Evolutionary conservation across 1,140 invertebrate genomes (phyloP).

Genomic region (Rhopalosiphum maidis): DNA sequence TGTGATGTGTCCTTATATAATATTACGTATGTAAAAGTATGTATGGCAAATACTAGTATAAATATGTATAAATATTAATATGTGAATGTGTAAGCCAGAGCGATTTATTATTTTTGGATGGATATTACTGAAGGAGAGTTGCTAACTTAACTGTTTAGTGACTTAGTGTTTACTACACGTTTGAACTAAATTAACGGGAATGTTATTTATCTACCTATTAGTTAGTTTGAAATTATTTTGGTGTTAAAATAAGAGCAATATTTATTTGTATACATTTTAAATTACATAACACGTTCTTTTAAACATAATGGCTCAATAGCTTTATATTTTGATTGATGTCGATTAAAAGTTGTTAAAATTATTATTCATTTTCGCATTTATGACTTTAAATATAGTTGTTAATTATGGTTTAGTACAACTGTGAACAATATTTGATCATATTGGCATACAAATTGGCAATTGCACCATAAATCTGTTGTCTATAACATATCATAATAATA

Average conservation of each 20-base stretch:
- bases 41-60: neutral
- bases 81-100: neutral
- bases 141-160: neutral
- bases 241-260: neutral
- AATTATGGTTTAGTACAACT: neutral
- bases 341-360: neutral
- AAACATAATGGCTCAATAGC: neutral
- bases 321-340: neutral
- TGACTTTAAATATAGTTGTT: neutral
- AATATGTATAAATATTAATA: neutral
- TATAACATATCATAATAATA: too few species aligned
- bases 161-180: neutral
- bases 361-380: neutral
- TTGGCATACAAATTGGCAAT: too few species aligned
- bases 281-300: neutral
- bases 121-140: neutral
- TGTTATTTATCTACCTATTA: neutral
- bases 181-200: neutral
- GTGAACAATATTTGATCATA: neutral
- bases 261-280: neutral
- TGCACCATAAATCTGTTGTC: neutral
- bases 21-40: neutral
- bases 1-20: neutral
- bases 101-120: constrained; percentile 43
- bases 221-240: neutral